Conservation (phyloP, 2,113 vertebrate species). For the Aplodontia rufa region DNA sequence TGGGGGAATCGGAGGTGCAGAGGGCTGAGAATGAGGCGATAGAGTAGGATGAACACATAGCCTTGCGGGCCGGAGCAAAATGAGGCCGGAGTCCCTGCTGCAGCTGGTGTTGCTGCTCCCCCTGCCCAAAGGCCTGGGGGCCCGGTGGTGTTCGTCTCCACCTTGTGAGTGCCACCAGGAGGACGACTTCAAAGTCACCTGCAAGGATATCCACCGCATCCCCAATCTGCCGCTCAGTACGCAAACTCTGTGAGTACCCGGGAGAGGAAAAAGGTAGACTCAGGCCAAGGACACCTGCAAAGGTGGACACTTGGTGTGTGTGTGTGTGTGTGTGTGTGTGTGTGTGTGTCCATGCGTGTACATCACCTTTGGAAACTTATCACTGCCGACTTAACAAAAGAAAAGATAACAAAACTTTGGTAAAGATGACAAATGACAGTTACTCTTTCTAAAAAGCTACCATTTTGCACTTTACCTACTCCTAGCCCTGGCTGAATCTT, state of each 20-base stretch:
- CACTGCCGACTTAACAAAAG: neutral
- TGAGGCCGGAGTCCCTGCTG: constrained; percentile 66
- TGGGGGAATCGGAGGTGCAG: neutral
- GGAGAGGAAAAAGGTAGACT: neutral
- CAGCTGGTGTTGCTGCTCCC: constrained; percentile 76
- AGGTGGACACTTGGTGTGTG: neutral
- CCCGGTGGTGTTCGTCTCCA: constrained; percentile 82
- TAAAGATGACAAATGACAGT: neutral
- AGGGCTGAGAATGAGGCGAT: constrained; percentile 45
- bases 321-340: neutral
- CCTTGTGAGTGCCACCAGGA: constrained; percentile 91
- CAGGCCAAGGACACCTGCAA: neutral
- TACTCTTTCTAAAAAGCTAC: neutral
- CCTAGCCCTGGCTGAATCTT: neutral
- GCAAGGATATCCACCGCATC: constrained; percentile 88
- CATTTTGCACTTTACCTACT: neutral
- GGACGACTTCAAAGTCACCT: constrained; percentile 90
- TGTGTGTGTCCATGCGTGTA: fast-evolving
- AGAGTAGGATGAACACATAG: neutral
- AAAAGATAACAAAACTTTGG: neutral
- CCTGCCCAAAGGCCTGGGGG: constrained; percentile 52
- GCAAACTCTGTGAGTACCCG: constrained; percentile 93
- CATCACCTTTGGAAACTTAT: neutral
- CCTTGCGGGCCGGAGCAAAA: constrained; percentile 59
- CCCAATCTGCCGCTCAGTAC: constrained; percentile 91